A percentile compares a stretch with the other conserved stretches of the same genome.
These are phyloP conservation scores for Montipora efflorescens DNA, from an alignment of 64 coral and sea anemone species.

Conservation along the genomic window DNA sequence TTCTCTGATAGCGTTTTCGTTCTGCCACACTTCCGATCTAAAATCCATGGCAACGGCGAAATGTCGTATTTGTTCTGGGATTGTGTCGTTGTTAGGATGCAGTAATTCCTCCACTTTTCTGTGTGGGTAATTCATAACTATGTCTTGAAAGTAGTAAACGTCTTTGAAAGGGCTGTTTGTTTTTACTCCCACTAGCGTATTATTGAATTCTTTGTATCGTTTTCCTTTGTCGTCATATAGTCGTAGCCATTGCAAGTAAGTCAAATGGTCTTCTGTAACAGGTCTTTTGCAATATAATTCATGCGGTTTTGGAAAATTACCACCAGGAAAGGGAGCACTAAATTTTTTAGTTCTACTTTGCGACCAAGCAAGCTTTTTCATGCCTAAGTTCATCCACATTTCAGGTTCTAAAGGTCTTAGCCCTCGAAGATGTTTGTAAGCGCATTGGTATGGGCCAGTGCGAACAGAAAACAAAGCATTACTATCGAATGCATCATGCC, in stretches of 20 bases:
- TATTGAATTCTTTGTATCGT: neutral
- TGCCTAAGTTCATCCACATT: conserved; percentile 24
- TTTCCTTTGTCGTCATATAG: neutral
- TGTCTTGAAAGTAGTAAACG: too few species aligned
- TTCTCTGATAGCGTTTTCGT: neutral
- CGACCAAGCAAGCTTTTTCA: neutral
- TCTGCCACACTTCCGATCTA: too few species aligned
- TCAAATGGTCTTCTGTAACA: neutral
- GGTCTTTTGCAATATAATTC: neutral
- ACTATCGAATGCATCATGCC: neutral
- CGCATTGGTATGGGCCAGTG: neutral
- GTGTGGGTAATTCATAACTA: too few species aligned
- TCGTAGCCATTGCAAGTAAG: neutral
- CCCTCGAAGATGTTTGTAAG: neutral
- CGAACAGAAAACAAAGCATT: conserved; percentile 34
- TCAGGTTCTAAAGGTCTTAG: conserved; percentile 55
- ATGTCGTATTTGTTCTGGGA: too few species aligned
- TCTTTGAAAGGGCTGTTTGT: neutral
- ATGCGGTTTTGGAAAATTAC: neutral
- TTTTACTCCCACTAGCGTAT: neutral
- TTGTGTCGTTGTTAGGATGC: too few species aligned
- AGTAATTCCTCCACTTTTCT: too few species aligned
- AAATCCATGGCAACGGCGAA: too few species aligned
- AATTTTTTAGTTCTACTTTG: conserved; percentile 1
- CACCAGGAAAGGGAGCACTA: neutral